Base-by-base conservation (phyloP, 2,797 vertebrate genomes). In the Lophura swinhoii region DNA sequence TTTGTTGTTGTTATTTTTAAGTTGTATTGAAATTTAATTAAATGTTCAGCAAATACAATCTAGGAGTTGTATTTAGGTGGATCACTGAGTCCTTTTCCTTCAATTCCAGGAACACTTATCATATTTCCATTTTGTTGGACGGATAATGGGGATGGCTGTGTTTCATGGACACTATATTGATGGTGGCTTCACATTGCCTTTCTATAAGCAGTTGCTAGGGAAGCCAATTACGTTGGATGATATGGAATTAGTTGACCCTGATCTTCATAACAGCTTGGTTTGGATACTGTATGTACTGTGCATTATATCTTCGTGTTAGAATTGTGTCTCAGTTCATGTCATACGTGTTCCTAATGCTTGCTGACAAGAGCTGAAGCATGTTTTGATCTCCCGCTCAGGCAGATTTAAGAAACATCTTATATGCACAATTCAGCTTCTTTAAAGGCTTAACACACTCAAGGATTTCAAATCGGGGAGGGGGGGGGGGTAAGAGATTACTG, bases 151-250 rank as follows among this genome's bases (percentile, higher is more conserved):
- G 48, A 99, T 99, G 99, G 99, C 99, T 9, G 99, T 99, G 89
- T 99, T 99, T 97, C 99, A 99, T 0, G 99, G 99, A 83, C 99
- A 99, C 98, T 99, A 99, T 96, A 99, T 99, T 2, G 99, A 99
- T 9, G 99, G 99, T 3, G 99, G 99, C 93, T 99, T 99, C 92
- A 99, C 99, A 0, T 95, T 99, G 74, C 99, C 99, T 87, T 99
- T 99, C 97, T 99, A 99, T 93, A 99, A 99, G 91, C 99, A 99
- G 97, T 96, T 99, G 97, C 98, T 99, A 77, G 99, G 99, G 67
- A 99, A 99, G 96, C 98, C 99, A 92, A 99, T 99, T 97, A 99
- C 98, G 80, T 96, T 99, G 97, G 99, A 99, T 73, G 99, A 99
- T 97, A 99, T 99, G 99, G 99, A 99, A 96, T 98, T 99, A 46